A percentile compares a stretch with the other conserved stretches of the same genome.
These are phyloP conservation scores for Anguilla obscura DNA, from an alignment of 2,797 vertebrate genomes.

Conservation along the genomic window DNA sequence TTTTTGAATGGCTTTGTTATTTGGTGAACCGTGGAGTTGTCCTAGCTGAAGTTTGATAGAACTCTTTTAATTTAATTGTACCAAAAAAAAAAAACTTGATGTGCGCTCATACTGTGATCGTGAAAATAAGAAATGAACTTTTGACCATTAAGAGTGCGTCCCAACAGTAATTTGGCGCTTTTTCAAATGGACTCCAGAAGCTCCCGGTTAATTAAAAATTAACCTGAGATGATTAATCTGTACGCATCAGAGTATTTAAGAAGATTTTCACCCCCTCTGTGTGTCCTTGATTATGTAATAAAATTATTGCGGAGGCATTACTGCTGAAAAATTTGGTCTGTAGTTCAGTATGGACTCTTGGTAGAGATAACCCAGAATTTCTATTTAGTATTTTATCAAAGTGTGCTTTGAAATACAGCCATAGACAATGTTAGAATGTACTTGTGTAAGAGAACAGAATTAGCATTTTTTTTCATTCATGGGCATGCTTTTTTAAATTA, in stretches of 20 bases:
- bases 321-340: constrained; percentile 29
- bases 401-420: constrained; percentile 4
- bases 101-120: constrained; percentile 47
- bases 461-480: not conserved
- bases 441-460: not conserved
- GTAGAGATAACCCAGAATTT: constrained; percentile 28
- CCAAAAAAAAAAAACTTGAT: constrained; percentile 31
- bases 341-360: not conserved
- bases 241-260: constrained; percentile 61
- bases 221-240: constrained; percentile 68
- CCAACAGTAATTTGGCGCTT: constrained; percentile 66
- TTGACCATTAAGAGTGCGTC: constrained; percentile 62
- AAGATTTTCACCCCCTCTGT: constrained; percentile 47
- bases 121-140: constrained; percentile 68
- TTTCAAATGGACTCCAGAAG: constrained; percentile 62
- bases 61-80: not conserved
- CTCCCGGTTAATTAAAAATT: constrained; percentile 71
- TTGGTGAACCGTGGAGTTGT: not conserved
- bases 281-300: constrained; percentile 50
- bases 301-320: constrained; percentile 43
- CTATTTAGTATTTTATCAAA: constrained; percentile 29
- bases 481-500: not conserved
- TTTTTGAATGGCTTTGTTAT: not conserved
- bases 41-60: not conserved
- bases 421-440: not conserved